phyloP scores from a whole-genome alignment of 1,140 invertebrate species.

The Leptopilina boulardi region DNA sequence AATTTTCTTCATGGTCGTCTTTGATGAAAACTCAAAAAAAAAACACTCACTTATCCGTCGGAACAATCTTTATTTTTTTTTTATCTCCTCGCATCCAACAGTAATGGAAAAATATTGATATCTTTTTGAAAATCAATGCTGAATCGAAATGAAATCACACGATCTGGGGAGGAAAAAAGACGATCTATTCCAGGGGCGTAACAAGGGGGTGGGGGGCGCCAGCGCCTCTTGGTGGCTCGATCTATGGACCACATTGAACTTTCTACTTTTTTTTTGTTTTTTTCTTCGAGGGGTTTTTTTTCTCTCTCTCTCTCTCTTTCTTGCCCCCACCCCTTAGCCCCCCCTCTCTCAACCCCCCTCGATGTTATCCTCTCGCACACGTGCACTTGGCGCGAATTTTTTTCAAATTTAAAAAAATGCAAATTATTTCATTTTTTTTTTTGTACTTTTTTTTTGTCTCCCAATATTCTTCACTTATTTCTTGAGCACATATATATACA shows the following conservation, averaged over 20 bases:
- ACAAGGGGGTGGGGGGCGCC: slow-evolving; percentile 46
- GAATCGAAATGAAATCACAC: slow-evolving; percentile 26
- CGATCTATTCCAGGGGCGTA: slow-evolving; percentile 5
- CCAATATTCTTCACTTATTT: too few relatives aligned
- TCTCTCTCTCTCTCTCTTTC: neutral
- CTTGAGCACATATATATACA: too few relatives aligned
- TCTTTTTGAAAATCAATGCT: slow-evolving; percentile 48
- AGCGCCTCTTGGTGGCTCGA: slow-evolving; percentile 45
- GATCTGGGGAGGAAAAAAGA: slow-evolving; percentile 16
- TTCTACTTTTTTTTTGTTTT: slow-evolving; percentile 31
- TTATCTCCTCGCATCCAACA: neutral
- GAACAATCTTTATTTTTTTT: neutral
- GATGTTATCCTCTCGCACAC: neutral
- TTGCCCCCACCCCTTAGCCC: neutral
- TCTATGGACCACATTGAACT: slow-evolving; percentile 49
- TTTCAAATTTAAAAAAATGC: too few relatives aligned
- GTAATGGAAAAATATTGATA: slow-evolving; percentile 5
- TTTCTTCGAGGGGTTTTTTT: neutral
- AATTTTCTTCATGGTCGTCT: slow-evolving; percentile 15
- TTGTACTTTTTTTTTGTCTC: too few relatives aligned
- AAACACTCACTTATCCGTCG: slow-evolving; percentile 16
- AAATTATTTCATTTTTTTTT: too few relatives aligned
- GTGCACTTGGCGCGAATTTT: too few relatives aligned
- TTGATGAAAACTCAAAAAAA: neutral
- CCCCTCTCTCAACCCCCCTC: neutral